A percentile compares a stretch with the other conserved stretches of the same genome.
Evolutionary conservation across 2,888 invertebrate species (phyloP).

Genomic region (Aporophyla nigra): DNA sequence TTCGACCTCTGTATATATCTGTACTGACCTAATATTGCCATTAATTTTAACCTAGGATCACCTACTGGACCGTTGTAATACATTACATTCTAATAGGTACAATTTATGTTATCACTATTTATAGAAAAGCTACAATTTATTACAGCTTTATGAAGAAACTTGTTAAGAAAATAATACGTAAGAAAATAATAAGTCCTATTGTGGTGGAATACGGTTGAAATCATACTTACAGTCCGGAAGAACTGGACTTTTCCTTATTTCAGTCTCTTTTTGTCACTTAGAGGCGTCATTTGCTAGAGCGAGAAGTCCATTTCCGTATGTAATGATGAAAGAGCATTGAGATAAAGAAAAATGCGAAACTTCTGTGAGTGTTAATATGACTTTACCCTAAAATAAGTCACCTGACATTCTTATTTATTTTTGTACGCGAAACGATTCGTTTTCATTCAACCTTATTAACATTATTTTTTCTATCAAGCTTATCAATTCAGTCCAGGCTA

Average conservation of each 20-base stretch:
- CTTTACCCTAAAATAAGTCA: not conserved
- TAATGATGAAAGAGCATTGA: not conserved
- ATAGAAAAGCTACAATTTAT: conserved; percentile 69
- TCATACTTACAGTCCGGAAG: not conserved
- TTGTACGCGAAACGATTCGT: not conserved
- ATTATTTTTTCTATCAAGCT: conserved; percentile 31
- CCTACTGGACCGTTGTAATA: conserved; percentile 66
- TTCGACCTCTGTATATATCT: conserved; percentile 32
- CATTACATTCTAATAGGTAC: conserved; percentile 46
- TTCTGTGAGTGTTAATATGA: not conserved
- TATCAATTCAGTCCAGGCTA: conserved; percentile 21
- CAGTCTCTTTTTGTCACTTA: not conserved
- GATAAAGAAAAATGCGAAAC: not conserved
- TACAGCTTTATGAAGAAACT: conserved; percentile 52
- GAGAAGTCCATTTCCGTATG: not conserved
- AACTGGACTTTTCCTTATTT: not conserved
- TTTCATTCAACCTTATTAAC: not conserved
- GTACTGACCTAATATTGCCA: conserved; percentile 52
- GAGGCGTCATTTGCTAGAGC: not conserved
- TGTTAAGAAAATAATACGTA: conserved; percentile 39
- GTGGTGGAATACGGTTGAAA: not conserved
- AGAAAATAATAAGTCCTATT: conserved; percentile 29
- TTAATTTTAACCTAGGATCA: conserved; percentile 43
- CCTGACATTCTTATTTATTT: not conserved
- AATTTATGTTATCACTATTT: conserved; percentile 41